Evolutionary conservation across 2,888 invertebrate genomes (phyloP), one percentile per base, ranked within the genome.

Genomic region (Stramonita haemastoma): DNA sequence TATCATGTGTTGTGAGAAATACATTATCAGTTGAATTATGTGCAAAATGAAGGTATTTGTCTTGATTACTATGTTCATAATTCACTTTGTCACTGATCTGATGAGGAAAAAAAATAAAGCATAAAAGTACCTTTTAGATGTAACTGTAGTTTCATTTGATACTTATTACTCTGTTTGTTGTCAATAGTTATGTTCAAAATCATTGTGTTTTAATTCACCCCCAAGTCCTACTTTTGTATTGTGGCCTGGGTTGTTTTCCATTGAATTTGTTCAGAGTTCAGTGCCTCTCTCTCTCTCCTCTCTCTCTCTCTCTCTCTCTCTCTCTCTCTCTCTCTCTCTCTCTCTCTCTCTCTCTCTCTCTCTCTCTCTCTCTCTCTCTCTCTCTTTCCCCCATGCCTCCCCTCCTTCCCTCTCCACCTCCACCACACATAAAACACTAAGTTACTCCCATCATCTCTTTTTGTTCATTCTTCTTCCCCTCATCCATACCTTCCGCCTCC

Each of bases 381-480:
- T 46, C 5, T 19, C 34, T 46, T 15, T 83, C 57, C 81, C 57
- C 36, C 56, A 29, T 36, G 6, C 46, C 8, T n/a, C 81, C 79
- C 34, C 32, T 77, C 77, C 66, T 66, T 13, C 66, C 26, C 66
- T 29, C 8, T 77, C 77, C 46, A 46, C 46, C 46, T 8, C 46
- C 46, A 46, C 2, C 46, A 46, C 46, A 46, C 46, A 46, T 46
- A 46, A 46, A 46, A 2, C 46, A 46, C 46, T 46, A 46, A 46
- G 46, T 46, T 46, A 46, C 46, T 46, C 8, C 46, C 46, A 46
- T 46, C 46, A 46, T 5, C 46, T 46, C 46, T 46, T 46, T 46
- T 73, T 73, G 73, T 73, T n/a, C 73, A 46, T n/a, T 57, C n/a
- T 86, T 86, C 22, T 86, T 66, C 32, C n/a, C 60, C 32, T 11